These are phyloP conservation scores for Scaptomyza parva DNA, from an alignment of 2,888 invertebrate species.

Conservation along the genomic window DNA sequence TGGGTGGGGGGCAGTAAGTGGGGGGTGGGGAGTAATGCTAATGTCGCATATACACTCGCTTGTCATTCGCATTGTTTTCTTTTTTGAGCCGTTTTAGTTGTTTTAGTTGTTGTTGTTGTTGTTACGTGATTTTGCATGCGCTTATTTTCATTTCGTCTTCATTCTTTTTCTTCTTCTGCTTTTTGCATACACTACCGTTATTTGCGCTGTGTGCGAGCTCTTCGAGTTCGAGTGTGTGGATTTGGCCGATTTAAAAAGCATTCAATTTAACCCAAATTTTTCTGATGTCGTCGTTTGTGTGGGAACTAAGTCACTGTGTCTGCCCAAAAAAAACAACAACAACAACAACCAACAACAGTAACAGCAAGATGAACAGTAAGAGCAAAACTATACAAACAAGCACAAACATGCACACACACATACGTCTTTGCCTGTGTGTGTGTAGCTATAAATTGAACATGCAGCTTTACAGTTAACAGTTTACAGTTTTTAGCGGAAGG, in stretches of 20 bases:
- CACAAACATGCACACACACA: constrained; percentile 13
- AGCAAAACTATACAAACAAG: constrained; percentile 39
- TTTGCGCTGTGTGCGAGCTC: constrained; percentile 5
- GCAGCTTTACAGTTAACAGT: constrained; percentile 50
- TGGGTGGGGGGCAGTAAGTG: background rate
- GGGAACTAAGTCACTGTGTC: constrained; percentile 78
- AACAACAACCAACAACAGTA: background rate
- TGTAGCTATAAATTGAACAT: constrained; percentile 68
- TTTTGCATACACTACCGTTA: background rate
- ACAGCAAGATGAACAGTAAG: no score
- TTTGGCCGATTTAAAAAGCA: constrained; percentile 47
- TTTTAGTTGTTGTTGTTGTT: constrained; percentile 21
- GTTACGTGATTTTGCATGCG: constrained; percentile 71
- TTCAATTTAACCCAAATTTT: constrained; percentile 69
- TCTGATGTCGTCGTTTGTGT: constrained; percentile 44
- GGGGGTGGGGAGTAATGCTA: constrained; percentile 49
- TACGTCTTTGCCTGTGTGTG: constrained; percentile 10
- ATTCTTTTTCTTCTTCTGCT: background rate
- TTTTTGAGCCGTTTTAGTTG: no score
- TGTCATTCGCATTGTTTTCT: constrained; percentile 50
- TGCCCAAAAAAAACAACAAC: constrained; percentile 15
- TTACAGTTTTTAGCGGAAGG: constrained; percentile 27
- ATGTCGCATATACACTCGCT: constrained; percentile 63
- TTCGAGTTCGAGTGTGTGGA: background rate
- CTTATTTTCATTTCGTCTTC: constrained; percentile 17